Base-by-base conservation (phyloP, 1,140 invertebrate genomes). In the Pogonomyrmex barbatus region DNA sequence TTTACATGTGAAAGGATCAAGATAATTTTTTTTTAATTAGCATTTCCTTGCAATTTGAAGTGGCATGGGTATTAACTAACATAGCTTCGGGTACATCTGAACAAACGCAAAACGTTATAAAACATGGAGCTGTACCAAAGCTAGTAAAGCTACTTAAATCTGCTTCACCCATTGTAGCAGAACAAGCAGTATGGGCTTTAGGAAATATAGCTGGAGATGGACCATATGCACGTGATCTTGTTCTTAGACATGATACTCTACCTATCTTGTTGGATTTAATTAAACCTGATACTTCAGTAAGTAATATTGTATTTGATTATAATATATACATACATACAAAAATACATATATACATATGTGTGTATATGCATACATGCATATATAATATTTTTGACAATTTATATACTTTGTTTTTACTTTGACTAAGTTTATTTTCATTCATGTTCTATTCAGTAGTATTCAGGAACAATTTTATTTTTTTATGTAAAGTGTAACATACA, bases 51-150 rank as follows among this genome's bases (percentile, higher is more conserved):
- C 99, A 99, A 94, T 99, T 99, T 95, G 99, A 99, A 95, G 97
- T 99, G 42, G 98, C 99, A 1, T 99, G 99, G 99, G 99, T 98
- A 1, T 94, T 99, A 33, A 99, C 99, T 50, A 99, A 99, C 93
- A 99, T 99, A 88, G 99, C 99, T 12, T 99, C 98, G 0, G 99
- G 99, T 14, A 98, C 97, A 6, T 97, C 98, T 12, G 96, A 97
- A 30, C 98, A 99, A 95, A 99, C 99, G 2, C 96, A 97, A 87
- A 97, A 97, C 65, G 98, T 99, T 52, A 97, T 99, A 6, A 96
- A 97, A 91, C 94, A 96, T 92, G 98, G 98, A 60, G 99, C 99
- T 17, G 96, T 99, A 56, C 98, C 98, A 5, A 97, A 97, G 83
- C 97, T 99, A 87, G 96, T 99, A 50, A 93, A 95, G 0, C 95